Percentiles rank a stretch among this genome's conserved stretches.
Evolutionary conservation across 2,797 vertebrate species (phyloP).

Genomic region (Chelon labrosus): DNA sequence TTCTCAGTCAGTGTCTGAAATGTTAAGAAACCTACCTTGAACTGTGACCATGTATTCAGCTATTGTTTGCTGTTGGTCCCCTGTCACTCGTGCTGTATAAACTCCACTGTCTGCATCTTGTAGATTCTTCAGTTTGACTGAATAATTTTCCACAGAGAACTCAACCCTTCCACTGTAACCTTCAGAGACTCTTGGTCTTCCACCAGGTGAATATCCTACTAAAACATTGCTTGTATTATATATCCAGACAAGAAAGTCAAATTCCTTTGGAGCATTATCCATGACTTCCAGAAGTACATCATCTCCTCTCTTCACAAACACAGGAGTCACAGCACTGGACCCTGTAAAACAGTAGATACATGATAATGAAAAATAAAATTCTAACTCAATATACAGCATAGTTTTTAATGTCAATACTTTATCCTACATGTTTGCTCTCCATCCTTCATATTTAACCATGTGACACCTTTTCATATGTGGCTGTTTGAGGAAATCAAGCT

Average conservation of each 20-base stretch:
- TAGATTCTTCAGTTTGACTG: slow-evolving; percentile 52
- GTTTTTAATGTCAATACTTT: too few species aligned
- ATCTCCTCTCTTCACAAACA: neutral
- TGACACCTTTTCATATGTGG: too few species aligned
- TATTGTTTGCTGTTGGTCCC: fast-evolving
- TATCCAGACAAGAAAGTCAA: fast-evolving
- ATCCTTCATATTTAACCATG: too few species aligned
- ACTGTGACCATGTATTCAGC: slow-evolving; percentile 33
- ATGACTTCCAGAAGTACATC: slow-evolving; percentile 26
- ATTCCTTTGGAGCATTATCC: fast-evolving
- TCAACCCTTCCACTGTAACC: neutral
- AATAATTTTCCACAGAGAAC: neutral
- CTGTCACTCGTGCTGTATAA: neutral
- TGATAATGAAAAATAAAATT: too few species aligned
- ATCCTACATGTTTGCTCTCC: too few species aligned
- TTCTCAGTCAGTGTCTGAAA: neutral
- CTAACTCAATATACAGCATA: too few species aligned
- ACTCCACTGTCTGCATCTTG: slow-evolving; percentile 23
- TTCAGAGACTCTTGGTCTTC: fast-evolving
- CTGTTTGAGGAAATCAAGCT: too few species aligned
- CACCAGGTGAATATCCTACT: fast-evolving
- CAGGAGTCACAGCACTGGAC: neutral
- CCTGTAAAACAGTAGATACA: neutral
- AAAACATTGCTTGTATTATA: fast-evolving
- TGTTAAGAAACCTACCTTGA: slow-evolving; percentile 45